phyloP scores from a whole-genome alignment of 2,888 invertebrate species.

The Theristus sp. region DNA sequence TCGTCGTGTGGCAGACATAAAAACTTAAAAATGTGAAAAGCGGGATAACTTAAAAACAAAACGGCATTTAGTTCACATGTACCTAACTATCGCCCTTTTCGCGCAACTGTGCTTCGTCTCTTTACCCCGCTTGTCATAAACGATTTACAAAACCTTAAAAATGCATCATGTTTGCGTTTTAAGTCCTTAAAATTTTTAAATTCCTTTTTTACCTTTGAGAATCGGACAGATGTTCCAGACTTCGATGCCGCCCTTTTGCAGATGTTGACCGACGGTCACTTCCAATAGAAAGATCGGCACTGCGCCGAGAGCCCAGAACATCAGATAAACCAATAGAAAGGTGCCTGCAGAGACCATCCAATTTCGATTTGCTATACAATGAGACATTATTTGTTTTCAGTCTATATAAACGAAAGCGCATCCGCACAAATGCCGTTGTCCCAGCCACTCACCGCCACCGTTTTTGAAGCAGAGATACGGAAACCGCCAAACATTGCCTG shows the following conservation, averaged over 20 bases:
- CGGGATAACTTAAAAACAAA: no score
- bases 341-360: constrained; percentile 14
- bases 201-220: constrained; percentile 9
- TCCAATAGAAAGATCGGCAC: constrained; percentile 26
- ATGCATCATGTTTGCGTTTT: no score
- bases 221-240: constrained; percentile 21
- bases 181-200: no score
- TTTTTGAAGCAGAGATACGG: neutral
- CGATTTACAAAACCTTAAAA: no score
- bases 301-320: constrained; percentile 25
- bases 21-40: no score
- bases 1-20: no score
- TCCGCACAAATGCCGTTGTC: no score
- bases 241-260: constrained; percentile 27
- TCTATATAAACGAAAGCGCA: no score
- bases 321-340: constrained; percentile 24
- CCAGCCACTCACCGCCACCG: neutral
- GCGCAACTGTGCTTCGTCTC: no score
- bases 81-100: no score
- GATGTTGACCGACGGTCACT: constrained; percentile 27
- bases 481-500: neutral
- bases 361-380: neutral
- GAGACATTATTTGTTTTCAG: neutral
- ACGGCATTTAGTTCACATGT: no score
- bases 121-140: no score